A percentile compares a stretch with the other conserved stretches of the same genome.
Evolutionary conservation across 2,113 vertebrate species (phyloP).

Genomic region (Myotis davidii): DNA sequence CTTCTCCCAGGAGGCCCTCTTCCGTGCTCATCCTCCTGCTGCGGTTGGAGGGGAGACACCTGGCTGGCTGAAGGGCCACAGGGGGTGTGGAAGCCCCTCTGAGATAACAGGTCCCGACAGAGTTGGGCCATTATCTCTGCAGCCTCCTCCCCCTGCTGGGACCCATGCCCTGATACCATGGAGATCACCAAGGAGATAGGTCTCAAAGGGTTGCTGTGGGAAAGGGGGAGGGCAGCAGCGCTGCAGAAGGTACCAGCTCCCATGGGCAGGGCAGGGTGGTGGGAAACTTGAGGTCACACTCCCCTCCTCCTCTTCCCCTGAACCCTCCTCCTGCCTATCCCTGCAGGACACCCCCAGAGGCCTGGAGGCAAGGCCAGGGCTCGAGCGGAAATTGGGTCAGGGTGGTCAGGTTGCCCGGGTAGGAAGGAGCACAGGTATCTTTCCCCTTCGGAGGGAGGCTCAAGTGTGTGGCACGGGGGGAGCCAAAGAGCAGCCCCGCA

Average conservation of each 20-base stretch:
- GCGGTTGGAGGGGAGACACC: not conserved
- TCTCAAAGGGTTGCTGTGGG: not conserved
- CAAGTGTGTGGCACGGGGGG: not conserved
- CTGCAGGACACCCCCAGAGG: not conserved
- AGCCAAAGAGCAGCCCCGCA: not conserved
- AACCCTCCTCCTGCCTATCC: not conserved
- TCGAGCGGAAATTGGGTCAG: not conserved
- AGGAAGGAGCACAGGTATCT: not conserved
- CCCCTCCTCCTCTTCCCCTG: not conserved
- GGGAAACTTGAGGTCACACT: not conserved
- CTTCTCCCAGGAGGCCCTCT: not conserved
- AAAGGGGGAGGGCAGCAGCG: not conserved
- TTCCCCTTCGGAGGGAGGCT: not conserved
- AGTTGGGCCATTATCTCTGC: too few species aligned
- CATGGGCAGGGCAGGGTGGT: not conserved
- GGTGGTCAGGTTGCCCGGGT: not conserved
- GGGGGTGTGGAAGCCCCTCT: not conserved
- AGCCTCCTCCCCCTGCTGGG: not conserved
- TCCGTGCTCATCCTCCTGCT: not conserved
- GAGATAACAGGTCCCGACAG: not conserved
- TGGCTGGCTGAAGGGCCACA: not conserved
- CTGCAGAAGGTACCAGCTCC: not conserved
- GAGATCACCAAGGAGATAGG: not conserved
- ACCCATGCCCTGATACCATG: not conserved
- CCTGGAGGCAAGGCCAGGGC: not conserved